These are phyloP conservation scores for Idaea straminata DNA, from an alignment of 2,888 invertebrate genomes.

Conservation along the genomic window DNA sequence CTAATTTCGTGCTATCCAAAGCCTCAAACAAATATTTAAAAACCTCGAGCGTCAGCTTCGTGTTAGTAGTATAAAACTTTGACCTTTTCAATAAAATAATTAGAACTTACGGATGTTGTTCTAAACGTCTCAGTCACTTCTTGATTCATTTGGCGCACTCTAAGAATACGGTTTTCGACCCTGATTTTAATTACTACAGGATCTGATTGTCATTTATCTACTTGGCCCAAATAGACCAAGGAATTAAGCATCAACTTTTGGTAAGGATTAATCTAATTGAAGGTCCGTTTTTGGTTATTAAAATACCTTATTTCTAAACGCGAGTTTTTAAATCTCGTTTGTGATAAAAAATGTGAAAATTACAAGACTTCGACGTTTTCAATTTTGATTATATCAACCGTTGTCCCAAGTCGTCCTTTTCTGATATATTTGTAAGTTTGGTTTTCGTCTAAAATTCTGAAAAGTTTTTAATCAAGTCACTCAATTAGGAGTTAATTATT, in stretches of 20 bases:
- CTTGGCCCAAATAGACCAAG: background rate
- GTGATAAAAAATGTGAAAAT: too few relatives aligned
- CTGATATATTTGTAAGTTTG: too few relatives aligned
- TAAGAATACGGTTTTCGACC: background rate
- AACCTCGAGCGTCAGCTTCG: constrained; percentile 5
- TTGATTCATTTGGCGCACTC: background rate
- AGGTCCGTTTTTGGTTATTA: background rate
- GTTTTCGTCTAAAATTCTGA: too few relatives aligned
- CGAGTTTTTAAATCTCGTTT: too few relatives aligned
- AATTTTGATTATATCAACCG: too few relatives aligned
- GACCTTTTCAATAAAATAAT: constrained; percentile 25
- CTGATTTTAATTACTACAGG: background rate
- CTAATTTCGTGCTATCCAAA: background rate
- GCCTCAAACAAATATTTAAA: background rate
- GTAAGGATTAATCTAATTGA: background rate
- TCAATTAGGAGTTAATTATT: too few relatives aligned
- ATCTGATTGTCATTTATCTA: background rate
- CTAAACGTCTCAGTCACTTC: constrained; percentile 6
- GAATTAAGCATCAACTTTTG: background rate
- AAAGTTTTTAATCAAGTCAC: too few relatives aligned
- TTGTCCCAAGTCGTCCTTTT: too few relatives aligned
- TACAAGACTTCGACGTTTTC: too few relatives aligned
- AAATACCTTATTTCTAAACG: too few relatives aligned
- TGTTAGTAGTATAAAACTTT: constrained; percentile 22
- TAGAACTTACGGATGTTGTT: constrained; percentile 23